phyloP scores from a whole-genome alignment of 2,113 vertebrate genomes.

The Myrmecobius fasciatus region DNA sequence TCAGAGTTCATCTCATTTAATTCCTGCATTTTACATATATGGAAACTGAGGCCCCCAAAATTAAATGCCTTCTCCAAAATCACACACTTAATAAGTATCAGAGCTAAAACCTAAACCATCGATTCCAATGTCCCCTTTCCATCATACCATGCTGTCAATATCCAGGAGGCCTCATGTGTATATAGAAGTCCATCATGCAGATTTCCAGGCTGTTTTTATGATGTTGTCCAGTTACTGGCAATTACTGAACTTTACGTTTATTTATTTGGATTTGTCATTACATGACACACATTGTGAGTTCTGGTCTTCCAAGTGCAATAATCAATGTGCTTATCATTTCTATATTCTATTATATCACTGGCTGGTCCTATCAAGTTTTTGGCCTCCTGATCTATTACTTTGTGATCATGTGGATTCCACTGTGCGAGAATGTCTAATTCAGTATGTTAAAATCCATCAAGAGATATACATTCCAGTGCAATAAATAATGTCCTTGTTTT shows the following conservation, averaged over 20 bases:
- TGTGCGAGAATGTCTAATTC: slow-evolving; percentile 11
- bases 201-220: neutral
- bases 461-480: neutral
- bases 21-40: neutral
- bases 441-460: slow-evolving; percentile 43
- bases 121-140: neutral
- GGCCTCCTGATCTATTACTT: neutral
- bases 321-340: neutral
- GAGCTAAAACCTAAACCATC: neutral
- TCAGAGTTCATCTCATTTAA: neutral
- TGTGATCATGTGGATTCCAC: neutral
- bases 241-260: neutral
- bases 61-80: neutral
- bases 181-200: neutral
- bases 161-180: neutral
- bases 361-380: neutral
- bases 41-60: neutral
- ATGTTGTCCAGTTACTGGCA: neutral
- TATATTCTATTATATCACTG: neutral
- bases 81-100: neutral
- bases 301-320: neutral
- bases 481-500: slow-evolving; percentile 25
- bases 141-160: neutral
- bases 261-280: neutral
- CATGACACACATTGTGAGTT: neutral